A percentile compares a stretch with the other conserved stretches of the same genome.
These are phyloP conservation scores for Sebastes hopkinsi DNA, from an alignment of 2,797 vertebrate genomes.

Conservation along the genomic window DNA sequence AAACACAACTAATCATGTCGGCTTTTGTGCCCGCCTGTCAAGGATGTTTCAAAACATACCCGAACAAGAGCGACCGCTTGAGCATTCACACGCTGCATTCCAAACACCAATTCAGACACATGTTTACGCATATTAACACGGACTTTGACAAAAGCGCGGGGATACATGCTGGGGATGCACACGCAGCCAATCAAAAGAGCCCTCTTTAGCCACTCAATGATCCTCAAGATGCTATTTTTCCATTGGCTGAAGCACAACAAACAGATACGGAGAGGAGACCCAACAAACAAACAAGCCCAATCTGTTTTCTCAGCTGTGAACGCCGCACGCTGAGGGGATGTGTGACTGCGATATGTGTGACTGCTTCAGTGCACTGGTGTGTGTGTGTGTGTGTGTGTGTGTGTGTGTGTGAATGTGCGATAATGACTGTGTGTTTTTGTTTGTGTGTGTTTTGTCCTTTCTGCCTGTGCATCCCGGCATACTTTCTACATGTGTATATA, in stretches of 20 bases:
- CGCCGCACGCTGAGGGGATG: conserved; percentile 41
- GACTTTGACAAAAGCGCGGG: not conserved
- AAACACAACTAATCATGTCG: conserved; percentile 58
- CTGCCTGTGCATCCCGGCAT: not conserved
- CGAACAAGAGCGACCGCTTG: conserved; percentile 7
- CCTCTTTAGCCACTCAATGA: conserved; percentile 72
- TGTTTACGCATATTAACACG: conserved; percentile 53
- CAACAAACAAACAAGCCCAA: conserved; percentile 74
- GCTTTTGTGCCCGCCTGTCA: conserved; percentile 54
- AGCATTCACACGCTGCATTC: conserved; percentile 8
- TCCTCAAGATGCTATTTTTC: conserved; percentile 73
- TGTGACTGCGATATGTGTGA: conserved; percentile 41
- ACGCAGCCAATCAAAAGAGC: conserved; percentile 52
- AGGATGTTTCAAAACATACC: conserved; percentile 45
- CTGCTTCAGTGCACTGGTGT: conserved; percentile 27
- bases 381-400: conserved; percentile 10
- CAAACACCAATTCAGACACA: conserved; percentile 47
- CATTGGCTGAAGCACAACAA: conserved; percentile 73
- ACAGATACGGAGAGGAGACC: conserved; percentile 70
- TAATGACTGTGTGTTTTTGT: conserved; percentile 10
- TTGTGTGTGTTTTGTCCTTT: conserved; percentile 4
- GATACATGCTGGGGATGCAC: not conserved
- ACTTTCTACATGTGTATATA: not conserved
- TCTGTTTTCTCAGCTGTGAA: conserved; percentile 79
- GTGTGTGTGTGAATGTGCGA: conserved; percentile 20